phyloP scores from a whole-genome alignment of 1,140 invertebrate genomes.

The Pteromalus puparum region DNA sequence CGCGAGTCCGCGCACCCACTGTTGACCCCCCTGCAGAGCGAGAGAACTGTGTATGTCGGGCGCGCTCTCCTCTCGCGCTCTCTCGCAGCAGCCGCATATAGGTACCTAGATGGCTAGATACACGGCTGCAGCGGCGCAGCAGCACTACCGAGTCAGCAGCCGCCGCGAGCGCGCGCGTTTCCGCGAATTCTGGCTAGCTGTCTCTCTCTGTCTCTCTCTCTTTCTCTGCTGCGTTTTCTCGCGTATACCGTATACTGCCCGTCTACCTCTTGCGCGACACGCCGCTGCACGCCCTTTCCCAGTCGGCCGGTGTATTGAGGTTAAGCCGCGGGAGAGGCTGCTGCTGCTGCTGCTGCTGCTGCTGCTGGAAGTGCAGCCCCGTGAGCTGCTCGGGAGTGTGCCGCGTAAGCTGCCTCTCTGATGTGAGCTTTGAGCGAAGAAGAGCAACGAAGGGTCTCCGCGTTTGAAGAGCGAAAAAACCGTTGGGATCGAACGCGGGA shows the following conservation, averaged over 20 bases:
- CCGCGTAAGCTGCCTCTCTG: too few relatives aligned
- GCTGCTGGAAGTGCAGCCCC: too few relatives aligned
- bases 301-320: too few relatives aligned
- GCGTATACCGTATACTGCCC: not conserved
- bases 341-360: too few relatives aligned
- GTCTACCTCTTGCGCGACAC: not conserved
- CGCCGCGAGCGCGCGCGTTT: conserved; percentile 51
- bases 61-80: not conserved
- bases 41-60: not conserved
- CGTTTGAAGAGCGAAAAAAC: too few relatives aligned
- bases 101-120: not conserved
- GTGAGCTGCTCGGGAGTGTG: not conserved
- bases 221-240: not conserved
- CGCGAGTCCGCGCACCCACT: conserved; percentile 56
- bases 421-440: too few relatives aligned
- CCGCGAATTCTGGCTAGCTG: conserved; percentile 52
- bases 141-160: conserved; percentile 39
- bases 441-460: too few relatives aligned
- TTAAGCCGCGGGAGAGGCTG: not conserved
- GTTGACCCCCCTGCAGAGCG: conserved; percentile 54
- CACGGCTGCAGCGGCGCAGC: not conserved
- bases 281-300: not conserved
- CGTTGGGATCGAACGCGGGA: too few relatives aligned
- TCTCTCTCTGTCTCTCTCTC: not conserved
- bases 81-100: not conserved